These are phyloP conservation scores for Circaetus gallicus DNA, from an alignment of 2,113 vertebrate species.

Conservation along the genomic window DNA sequence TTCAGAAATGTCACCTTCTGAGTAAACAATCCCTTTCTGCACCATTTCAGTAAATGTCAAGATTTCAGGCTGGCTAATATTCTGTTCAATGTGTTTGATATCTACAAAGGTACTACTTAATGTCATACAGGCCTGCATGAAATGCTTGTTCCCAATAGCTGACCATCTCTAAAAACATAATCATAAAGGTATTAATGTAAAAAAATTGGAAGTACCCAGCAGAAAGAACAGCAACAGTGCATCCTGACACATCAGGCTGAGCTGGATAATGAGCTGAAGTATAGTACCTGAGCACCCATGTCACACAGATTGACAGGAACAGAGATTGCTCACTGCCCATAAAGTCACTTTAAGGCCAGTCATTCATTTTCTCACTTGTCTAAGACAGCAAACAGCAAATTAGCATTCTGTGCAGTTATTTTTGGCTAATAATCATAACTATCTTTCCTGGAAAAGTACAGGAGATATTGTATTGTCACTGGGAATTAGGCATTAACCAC, in stretches of 20 bases:
- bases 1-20: slow-evolving; percentile 56
- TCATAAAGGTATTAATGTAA: background rate
- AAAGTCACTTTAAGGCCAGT: background rate
- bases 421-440: background rate
- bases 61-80: slow-evolving; percentile 47
- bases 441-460: background rate
- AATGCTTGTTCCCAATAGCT: background rate
- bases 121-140: background rate
- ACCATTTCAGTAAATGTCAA: slow-evolving; percentile 45
- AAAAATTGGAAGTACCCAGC: background rate
- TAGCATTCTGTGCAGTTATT: background rate
- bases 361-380: background rate
- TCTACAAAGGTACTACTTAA: background rate
- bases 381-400: background rate
- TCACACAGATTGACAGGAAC: background rate
- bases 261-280: background rate
- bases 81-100: slow-evolving; percentile 22
- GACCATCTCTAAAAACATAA: background rate
- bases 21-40: slow-evolving; percentile 49
- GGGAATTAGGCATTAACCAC: background rate
- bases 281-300: background rate
- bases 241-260: background rate
- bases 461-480: background rate
- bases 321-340: background rate
- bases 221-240: background rate